Percentiles rank a stretch among this genome's conserved stretches.
Evolutionary conservation across 2,113 vertebrate species (phyloP).

Genomic region (Mugil cephalus): DNA sequence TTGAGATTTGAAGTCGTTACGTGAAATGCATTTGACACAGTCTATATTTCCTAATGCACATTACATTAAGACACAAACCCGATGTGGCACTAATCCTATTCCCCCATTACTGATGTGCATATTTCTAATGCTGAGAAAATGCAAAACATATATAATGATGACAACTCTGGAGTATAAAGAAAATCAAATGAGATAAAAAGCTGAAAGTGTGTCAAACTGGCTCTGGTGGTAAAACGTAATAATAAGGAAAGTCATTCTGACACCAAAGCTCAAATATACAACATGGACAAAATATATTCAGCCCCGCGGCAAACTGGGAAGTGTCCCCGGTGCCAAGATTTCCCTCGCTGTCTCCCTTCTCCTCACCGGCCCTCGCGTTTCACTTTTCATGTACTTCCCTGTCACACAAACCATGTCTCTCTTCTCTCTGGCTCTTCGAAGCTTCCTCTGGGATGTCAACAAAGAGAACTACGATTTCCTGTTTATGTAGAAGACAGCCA

Average conservation of each 20-base stretch:
- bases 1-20: constrained; percentile 17
- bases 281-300: constrained; percentile 42
- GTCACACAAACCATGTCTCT: constrained; percentile 29
- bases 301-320: constrained; percentile 49
- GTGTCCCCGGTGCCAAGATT: constrained; percentile 61
- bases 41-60: constrained; percentile 6
- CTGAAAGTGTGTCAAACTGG: neutral
- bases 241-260: constrained; percentile 32
- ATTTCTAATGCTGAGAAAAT: constrained; percentile 3
- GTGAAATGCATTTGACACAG: constrained; percentile 27
- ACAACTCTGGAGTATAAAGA: neutral
- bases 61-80: neutral
- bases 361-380: constrained; percentile 37
- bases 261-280: constrained; percentile 39
- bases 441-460: constrained; percentile 44
- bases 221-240: neutral
- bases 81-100: constrained; percentile 22
- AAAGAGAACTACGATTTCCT: constrained; percentile 58
- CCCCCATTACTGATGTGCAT: constrained; percentile 20
- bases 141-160: neutral
- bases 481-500: constrained; percentile 56
- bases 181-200: constrained; percentile 4
- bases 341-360: constrained; percentile 23
- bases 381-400: constrained; percentile 46
- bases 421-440: constrained; percentile 7